Base-by-base conservation (phyloP, 2,797 vertebrate genomes). In the Molossus alvarezi region DNA sequence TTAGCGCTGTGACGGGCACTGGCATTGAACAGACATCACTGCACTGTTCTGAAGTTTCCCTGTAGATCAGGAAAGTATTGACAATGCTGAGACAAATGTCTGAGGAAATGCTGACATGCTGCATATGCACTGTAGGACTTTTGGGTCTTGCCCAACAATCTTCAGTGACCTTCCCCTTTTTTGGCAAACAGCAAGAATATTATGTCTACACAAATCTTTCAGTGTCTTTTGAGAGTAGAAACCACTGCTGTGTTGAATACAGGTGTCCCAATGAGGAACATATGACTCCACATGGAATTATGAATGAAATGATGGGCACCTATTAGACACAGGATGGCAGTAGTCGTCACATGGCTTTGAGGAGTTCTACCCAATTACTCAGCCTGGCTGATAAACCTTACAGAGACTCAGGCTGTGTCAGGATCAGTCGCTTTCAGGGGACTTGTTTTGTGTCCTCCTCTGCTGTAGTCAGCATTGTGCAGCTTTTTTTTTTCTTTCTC, bases 211-310 rank as follows among this genome's bases (percentile, higher is more conserved):
- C 92, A 80, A 69, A 69, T 57, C 27, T 90, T 79, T 62, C 6
- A 60, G 33, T 71, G 90, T 12, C 27, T 92, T 94, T 65, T 80
- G 48, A 96, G 62, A 81, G 21, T 82, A 85, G 53, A 95, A 94
- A 85, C 37, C n/a, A 82, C 27, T 3, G 12, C 11, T 76, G 0
- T 75, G 23, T 94, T 81, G 67, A 90, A 86, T 45, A 33, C 80
- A 2, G 14, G 4, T 60, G 95, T 2, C 9, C 29, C 64, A 29
- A 8, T 92, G 64, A 88, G 73, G 65, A 97, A 90, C 90, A 86
- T 27, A 95, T 67, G 81, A 88, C 41, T 69, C 41, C 37, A 69
- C 17, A 65, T 92, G 53, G 58, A 72, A 21, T 72, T 55, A 72
- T 4, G 51, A 85, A 81, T 45, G 57, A 81, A 93, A 94, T 76